These are phyloP conservation scores for Gibbula magus DNA, from an alignment of 2,888 invertebrate genomes.

Conservation along the genomic window DNA sequence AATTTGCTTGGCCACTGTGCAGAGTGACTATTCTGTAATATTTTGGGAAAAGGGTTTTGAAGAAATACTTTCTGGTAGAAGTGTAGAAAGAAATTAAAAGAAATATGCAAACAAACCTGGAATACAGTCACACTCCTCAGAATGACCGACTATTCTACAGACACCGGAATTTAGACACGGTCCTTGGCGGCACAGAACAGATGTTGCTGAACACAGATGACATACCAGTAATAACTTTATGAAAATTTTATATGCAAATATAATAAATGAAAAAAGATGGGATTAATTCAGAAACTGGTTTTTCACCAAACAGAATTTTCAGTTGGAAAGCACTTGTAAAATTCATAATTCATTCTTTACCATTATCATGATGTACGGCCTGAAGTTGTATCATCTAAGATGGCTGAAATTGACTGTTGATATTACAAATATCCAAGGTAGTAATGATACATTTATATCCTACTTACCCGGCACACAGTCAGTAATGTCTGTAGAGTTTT, in stretches of 20 bases:
- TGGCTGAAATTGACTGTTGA: background rate
- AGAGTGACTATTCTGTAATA: no score
- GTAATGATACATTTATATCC: background rate
- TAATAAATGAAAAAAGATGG: no score
- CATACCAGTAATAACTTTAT: no score
- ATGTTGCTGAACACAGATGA: slow-evolving; percentile 9
- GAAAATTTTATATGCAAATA: no score
- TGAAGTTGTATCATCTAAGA: no score
- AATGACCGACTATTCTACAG: slow-evolving; percentile 37
- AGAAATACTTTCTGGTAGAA: no score
- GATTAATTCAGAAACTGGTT: no score
- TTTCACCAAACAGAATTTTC: background rate
- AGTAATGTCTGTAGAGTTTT: slow-evolving; percentile 17
- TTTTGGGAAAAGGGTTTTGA: no score
- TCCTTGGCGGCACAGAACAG: slow-evolving; percentile 40
- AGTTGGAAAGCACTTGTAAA: no score
- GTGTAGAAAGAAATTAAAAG: background rate
- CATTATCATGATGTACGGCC: no score
- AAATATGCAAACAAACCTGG: slow-evolving; percentile 31
- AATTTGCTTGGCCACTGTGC: no score
- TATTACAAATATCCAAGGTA: background rate
- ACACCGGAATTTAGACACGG: slow-evolving; percentile 57
- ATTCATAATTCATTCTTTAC: background rate
- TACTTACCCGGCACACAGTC: background rate
- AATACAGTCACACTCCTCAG: slow-evolving; percentile 52